Evolutionary conservation across 1,140 invertebrate species (phyloP), one percentile per base, ranked within the genome.

Genomic region (Heliconius nattereri): DNA sequence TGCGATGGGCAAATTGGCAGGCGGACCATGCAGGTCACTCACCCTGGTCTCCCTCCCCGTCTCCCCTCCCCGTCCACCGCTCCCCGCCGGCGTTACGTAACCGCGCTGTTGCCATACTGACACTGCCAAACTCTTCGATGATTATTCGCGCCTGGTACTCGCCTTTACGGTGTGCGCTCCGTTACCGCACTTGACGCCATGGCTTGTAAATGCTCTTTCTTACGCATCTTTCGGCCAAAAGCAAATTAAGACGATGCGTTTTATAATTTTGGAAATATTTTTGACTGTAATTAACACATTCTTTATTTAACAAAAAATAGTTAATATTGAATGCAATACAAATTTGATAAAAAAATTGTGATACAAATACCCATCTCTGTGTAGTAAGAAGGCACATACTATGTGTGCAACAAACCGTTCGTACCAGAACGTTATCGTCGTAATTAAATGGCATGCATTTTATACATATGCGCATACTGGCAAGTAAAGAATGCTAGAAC

Each of bases 1-100:
- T 88, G 89, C 88, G 89, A 87, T 90, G 89, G 86, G 86, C 88
- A 89, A 93, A 93, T 92, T 93, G 92, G 92, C 92, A 93, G 88
- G 84, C 88, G 85, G 90, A 89, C 87, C 90, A 89, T 88, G 82
- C 89, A 85, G 91, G 91, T 94, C 91, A 90, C 73, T 91, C 82
- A 92, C 89, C 92, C 86, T 81, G 60, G 73, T 72, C 77, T 78
- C 78, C 85, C 79, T 2, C 32, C 6, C 32, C 7, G 6, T 7
- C 32, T 35, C 32, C 85, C 13, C 49, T 20, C 19, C 6, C 49
- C 49, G 45, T 16, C 1, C 49, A 19, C 19, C 7, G 19, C 49
- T 52, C 72, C 87, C 84, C 81, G 73, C 79, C 81, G 84, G 66
- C 80, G 73, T 92, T 91, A 91, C 90, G 89, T 94, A 92, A 94